Base-by-base conservation (phyloP, 1,140 invertebrate genomes). In the Drosophila pachea region DNA sequence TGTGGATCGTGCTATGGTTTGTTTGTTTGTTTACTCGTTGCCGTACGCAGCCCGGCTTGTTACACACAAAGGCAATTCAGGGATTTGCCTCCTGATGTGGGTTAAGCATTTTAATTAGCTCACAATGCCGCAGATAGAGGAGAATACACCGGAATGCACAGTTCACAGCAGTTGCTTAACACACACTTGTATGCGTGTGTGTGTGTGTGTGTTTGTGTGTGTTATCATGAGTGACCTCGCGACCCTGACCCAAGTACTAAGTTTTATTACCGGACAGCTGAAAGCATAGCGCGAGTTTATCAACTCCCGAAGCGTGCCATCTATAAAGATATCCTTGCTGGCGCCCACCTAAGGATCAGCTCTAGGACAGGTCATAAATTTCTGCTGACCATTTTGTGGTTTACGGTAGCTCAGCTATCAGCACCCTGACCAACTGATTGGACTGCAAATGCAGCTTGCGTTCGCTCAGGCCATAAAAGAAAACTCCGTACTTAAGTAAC, bases 101-200 rank as follows among this genome's bases (percentile, higher is more conserved):
- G 81, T 86, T 86, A 86, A 86, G 81, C 81, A 86, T 86, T 86
- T 86, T 86, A 86, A 86, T 86, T 86, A 86, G 82, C 82, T 66
- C 71, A 79, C 40, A 22, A 22, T 22, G 22, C 22, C 22, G 22
- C 22, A 22, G 22, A 22, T 22, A 1, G 22, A 22, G 22, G 22
- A 1, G 22, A 22, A 22, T 1, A 3, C 22, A 22, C 1, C 22
- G 22, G 22, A 22, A 22, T 22, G 22, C 22, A 22, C 22, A 22
- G 22, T 22, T 22, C 22, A 22, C 22, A 22, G 22, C 3, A 22
- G 22, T 22, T 2, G 22, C 22, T 22, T 22, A 22, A 22, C 22
- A 22, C 22, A 22, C 3, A 22, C 22, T 22, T 22, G 22, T 22
- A 3, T 22, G 22, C 3, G 22, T 22, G 22, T 22, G 22, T 22